Percentiles rank a stretch among this genome's conserved stretches.
Conservation (phyloP, 2,113 vertebrate species). For the Equus quagga region DNA sequence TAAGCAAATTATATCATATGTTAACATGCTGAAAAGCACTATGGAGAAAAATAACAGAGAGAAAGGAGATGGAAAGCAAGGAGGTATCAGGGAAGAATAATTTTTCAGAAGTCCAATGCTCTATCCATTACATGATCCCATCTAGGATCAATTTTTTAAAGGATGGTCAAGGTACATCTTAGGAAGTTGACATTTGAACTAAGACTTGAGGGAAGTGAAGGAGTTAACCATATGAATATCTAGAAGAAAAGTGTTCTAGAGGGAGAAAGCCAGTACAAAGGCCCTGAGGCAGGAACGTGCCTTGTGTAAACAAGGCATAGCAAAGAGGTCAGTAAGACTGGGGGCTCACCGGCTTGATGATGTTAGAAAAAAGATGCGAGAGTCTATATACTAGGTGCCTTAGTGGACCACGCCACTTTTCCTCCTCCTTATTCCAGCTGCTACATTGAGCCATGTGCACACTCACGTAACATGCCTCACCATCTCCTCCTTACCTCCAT, state of each 20-base stretch:
- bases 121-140: too few species aligned
- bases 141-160: background rate
- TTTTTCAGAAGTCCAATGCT: too few species aligned
- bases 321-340: background rate
- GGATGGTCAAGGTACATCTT: background rate
- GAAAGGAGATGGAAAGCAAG: background rate
- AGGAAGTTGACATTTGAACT: background rate
- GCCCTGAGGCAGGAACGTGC: background rate
- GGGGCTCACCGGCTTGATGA: background rate
- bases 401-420: background rate
- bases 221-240: background rate
- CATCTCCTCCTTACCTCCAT: background rate
- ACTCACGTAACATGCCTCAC: background rate
- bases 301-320: background rate
- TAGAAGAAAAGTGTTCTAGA: background rate
- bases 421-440: background rate
- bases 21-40: background rate
- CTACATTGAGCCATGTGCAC: background rate
- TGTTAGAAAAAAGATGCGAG: background rate
- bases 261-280: background rate
- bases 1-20: background rate
- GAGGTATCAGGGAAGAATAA: background rate
- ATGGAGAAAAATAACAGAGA: background rate
- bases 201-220: conserved; percentile 1
- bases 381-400: background rate